phyloP scores from a whole-genome alignment of 2,797 vertebrate genomes.

The Lemur catta region DNA sequence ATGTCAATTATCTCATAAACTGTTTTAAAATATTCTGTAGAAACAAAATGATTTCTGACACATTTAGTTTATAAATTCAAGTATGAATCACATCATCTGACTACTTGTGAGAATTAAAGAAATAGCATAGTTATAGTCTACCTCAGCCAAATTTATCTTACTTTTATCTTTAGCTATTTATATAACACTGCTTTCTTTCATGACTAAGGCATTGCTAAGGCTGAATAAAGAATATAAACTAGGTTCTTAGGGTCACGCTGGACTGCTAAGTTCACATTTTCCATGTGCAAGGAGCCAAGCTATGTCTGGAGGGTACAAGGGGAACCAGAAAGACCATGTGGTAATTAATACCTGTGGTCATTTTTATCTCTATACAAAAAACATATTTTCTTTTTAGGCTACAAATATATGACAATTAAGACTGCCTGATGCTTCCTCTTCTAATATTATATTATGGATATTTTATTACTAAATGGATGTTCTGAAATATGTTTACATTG shows the following conservation, averaged over 20 bases:
- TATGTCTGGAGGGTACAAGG: background rate
- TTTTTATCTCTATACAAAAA: slow-evolving; percentile 24
- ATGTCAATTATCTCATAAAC: slow-evolving; percentile 70
- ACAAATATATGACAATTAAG: slow-evolving; percentile 3
- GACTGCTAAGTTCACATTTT: background rate
- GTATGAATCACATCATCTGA: slow-evolving; percentile 65
- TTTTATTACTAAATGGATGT: background rate
- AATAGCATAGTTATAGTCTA: slow-evolving; percentile 38
- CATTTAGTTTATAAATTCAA: slow-evolving; percentile 72
- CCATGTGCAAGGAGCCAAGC: background rate
- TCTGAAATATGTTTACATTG: slow-evolving; percentile 25
- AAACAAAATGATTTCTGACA: slow-evolving; percentile 62
- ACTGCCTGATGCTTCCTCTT: slow-evolving; percentile 4
- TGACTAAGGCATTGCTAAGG: background rate
- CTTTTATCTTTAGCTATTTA: slow-evolving; percentile 49
- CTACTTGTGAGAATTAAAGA: slow-evolving; percentile 63
- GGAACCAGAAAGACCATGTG: background rate
- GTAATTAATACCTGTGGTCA: background rate
- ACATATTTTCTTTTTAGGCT: background rate
- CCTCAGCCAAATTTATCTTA: slow-evolving; percentile 32
- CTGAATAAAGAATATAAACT: background rate
- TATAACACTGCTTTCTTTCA: slow-evolving; percentile 8
- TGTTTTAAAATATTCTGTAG: slow-evolving; percentile 62
- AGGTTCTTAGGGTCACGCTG: background rate
- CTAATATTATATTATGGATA: slow-evolving; percentile 24